Conservation (phyloP, 2,113 vertebrate genomes). For the Ophthalmotilapia sp. region DNA sequence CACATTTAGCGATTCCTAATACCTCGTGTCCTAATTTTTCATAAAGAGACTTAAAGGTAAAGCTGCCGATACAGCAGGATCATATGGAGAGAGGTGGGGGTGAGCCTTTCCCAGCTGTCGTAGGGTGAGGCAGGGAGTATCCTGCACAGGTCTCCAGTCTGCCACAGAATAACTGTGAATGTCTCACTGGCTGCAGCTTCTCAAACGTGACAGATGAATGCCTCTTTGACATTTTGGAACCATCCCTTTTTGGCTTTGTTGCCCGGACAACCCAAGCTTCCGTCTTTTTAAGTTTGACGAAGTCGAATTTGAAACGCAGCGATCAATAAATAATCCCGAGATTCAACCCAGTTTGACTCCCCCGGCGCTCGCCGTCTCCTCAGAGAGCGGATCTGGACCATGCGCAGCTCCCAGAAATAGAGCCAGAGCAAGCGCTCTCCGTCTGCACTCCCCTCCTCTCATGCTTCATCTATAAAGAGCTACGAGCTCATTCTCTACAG, state of each 20-base stretch:
- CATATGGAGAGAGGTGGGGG: neutral
- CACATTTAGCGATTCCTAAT: neutral
- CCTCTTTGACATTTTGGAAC: rapidly evolving
- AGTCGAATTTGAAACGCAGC: neutral
- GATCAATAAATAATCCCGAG: neutral
- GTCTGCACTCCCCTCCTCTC: neutral
- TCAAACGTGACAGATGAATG: neutral
- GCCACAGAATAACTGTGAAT: neutral
- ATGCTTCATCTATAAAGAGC: constrained; percentile 4
- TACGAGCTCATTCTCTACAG: neutral
- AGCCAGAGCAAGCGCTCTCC: neutral
- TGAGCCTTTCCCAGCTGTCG: neutral
- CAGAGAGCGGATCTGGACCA: neutral
- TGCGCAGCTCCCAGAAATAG: neutral
- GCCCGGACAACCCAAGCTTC: neutral
- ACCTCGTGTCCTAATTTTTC: neutral
- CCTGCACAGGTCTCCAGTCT: neutral
- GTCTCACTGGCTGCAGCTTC: neutral
- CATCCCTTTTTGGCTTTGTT: neutral
- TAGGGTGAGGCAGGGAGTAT: neutral
- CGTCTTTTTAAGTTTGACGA: neutral
- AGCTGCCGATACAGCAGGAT: neutral
- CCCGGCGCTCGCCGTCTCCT: neutral
- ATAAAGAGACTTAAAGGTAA: neutral
- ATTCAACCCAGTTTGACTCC: neutral